A percentile compares a stretch with the other conserved stretches of the same genome.
These are phyloP conservation scores for Pogoniulus pusillus DNA, from an alignment of 2,797 vertebrate genomes.

Conservation along the genomic window DNA sequence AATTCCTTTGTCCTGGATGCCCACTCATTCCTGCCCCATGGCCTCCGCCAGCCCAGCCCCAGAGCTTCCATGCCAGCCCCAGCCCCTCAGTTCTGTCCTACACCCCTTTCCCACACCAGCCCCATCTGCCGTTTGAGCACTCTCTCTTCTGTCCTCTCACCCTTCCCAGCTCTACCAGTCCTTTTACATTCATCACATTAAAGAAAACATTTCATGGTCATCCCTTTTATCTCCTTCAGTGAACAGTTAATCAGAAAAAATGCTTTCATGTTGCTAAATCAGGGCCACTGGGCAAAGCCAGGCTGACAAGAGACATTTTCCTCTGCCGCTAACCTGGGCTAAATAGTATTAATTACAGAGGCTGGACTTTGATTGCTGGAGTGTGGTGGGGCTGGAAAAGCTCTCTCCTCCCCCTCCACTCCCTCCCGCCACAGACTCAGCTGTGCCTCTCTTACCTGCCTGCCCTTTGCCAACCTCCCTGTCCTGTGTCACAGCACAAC, in stretches of 20 bases:
- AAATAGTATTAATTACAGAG: conserved; percentile 77
- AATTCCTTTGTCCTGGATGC: not conserved
- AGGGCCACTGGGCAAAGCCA: conserved; percentile 70
- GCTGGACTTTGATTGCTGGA: conserved; percentile 70
- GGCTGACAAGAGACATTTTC: conserved; percentile 75
- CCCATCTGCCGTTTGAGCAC: not conserved
- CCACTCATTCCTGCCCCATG: not conserved
- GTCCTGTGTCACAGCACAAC: not conserved
- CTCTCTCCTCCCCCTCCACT: not conserved
- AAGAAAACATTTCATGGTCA: conserved; percentile 73
- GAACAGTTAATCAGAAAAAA: conserved; percentile 76
- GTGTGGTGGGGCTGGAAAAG: conserved; percentile 55
- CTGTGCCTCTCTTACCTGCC: not conserved
- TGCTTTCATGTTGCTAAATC: conserved; percentile 78
- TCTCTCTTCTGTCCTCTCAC: conserved; percentile 21
- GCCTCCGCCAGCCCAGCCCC: not conserved
- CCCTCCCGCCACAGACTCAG: not conserved
- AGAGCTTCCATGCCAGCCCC: not conserved
- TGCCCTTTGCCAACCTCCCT: not conserved
- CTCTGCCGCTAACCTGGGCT: conserved; percentile 67
- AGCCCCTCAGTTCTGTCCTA: not conserved
- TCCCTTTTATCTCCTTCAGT: conserved; percentile 77
- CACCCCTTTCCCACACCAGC: not conserved
- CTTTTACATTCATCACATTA: conserved; percentile 75
- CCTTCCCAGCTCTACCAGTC: conserved; percentile 57